Conservation (phyloP, 2,113 vertebrate genomes). For the Lasiurus cinereus region DNA sequence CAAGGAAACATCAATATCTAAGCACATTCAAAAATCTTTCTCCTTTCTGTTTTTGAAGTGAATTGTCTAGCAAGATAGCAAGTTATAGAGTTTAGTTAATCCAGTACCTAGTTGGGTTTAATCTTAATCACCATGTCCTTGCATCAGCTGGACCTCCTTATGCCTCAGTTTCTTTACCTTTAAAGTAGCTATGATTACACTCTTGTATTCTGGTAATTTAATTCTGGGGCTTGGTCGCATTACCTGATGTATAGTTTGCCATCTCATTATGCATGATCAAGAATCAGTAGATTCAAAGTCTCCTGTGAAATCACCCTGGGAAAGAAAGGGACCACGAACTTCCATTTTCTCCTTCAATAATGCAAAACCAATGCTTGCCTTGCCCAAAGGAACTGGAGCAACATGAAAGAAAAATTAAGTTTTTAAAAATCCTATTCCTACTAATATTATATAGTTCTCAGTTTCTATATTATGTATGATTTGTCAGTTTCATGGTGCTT, state of each 20-base stretch:
- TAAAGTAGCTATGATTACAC: background rate
- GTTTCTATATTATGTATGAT: no score
- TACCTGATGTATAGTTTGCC: background rate
- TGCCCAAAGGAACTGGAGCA: background rate
- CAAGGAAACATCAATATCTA: constrained; percentile 59
- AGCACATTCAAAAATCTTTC: constrained; percentile 37
- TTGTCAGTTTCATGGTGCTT: background rate
- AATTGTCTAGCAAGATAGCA: background rate
- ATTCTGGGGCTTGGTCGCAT: background rate
- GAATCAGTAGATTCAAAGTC: background rate
- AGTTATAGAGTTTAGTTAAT: background rate
- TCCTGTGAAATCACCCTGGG: background rate
- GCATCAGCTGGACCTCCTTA: background rate
- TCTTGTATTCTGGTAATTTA: background rate
- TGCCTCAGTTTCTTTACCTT: background rate
- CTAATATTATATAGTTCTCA: background rate
- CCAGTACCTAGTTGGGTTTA: background rate
- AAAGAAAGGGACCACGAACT: background rate
- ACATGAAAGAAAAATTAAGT: background rate
- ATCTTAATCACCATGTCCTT: background rate
- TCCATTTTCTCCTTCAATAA: background rate
- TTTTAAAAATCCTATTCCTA: background rate
- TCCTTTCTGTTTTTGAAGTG: constrained; percentile 24
- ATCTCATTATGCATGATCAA: background rate
- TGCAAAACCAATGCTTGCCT: background rate